Evolutionary conservation across 2,113 vertebrate genomes (phyloP).

Genomic region (Pelecanoides urinatrix): DNA sequence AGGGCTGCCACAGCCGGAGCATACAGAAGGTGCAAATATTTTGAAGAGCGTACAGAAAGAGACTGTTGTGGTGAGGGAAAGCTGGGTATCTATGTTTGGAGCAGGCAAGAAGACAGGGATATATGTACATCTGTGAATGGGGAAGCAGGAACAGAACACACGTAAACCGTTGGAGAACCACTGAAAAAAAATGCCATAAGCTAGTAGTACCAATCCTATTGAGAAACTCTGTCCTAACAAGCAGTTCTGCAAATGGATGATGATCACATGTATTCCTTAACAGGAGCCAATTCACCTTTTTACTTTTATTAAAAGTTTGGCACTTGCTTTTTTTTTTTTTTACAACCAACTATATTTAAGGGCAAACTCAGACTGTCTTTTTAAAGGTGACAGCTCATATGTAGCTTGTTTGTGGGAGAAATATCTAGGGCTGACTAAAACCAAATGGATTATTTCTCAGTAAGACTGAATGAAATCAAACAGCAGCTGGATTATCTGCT

Average conservation of each 20-base stretch:
- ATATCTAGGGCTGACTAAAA: not conserved
- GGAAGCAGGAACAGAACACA: not conserved
- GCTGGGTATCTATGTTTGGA: not conserved
- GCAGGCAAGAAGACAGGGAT: not conserved
- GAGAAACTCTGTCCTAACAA: not conserved
- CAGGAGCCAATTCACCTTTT: not conserved
- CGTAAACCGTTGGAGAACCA: not conserved
- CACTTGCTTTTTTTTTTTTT: not conserved
- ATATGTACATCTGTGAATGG: accelerated
- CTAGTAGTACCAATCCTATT: not conserved
- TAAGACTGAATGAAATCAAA: not conserved
- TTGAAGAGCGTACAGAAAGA: not conserved
- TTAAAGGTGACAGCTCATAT: not conserved
- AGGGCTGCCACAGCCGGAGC: not conserved
- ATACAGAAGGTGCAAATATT: not conserved
- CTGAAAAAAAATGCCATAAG: not conserved
- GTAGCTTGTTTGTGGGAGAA: not conserved
- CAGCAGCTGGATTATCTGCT: not conserved
- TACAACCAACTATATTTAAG: not conserved
- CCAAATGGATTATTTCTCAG: not conserved
- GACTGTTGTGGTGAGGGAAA: not conserved
- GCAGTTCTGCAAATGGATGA: not conserved
- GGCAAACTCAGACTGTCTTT: not conserved
- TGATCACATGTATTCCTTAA: not conserved
- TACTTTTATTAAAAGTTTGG: not conserved